Evolutionary conservation across 2,888 invertebrate species (phyloP), one percentile per base, ranked within the genome.

Genomic region (Ectropis crepuscularia): DNA sequence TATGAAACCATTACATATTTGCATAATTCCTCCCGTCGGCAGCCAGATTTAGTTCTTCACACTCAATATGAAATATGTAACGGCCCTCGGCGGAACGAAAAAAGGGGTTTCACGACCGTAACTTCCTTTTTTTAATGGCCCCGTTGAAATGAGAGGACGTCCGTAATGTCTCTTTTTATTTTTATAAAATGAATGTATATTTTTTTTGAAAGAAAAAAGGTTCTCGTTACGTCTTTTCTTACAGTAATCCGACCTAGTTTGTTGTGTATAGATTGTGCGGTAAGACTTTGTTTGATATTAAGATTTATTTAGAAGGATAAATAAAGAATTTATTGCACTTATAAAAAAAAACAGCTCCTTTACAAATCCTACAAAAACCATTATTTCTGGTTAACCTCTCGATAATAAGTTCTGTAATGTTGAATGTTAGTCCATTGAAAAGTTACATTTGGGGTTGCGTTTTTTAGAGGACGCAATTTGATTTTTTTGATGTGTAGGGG

Each of bases 81-180:
- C 65, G 47, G 49, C 39, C 54, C 54, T 55, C 39, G 50, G 62
- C 60, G 60, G 64, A 65, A 58, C 57, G 61, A 67, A 70, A 69
- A 72, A 70, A 64, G 62, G 68, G 67, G 63, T 70, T 64, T 61
- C 67, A 70, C 59, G 62, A 57, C 64, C 70, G 69, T 70, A 69
- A 67, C 65, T 68, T 64, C 61, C 68, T 64, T 61, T 64, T 72
- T 69, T 72, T 70, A 72, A 72, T 68, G 70, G 67, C 67, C 49
- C 37, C 38, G 65, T 61, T 69, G 72, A 72, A 67, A 69, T 57
- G 54, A 64, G 61, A 65, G 72, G 72, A 69, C 64, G 41, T 60
- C 60, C 67, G 61, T 60, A 63, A 69, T 70, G 70, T 63, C 67
- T 45, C 62, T 59, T 72, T 66, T 68, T 68, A 65, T 70, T 67